Evolutionary conservation across 2,888 invertebrate species (phyloP).

Genomic region (Drosophila limbata): DNA sequence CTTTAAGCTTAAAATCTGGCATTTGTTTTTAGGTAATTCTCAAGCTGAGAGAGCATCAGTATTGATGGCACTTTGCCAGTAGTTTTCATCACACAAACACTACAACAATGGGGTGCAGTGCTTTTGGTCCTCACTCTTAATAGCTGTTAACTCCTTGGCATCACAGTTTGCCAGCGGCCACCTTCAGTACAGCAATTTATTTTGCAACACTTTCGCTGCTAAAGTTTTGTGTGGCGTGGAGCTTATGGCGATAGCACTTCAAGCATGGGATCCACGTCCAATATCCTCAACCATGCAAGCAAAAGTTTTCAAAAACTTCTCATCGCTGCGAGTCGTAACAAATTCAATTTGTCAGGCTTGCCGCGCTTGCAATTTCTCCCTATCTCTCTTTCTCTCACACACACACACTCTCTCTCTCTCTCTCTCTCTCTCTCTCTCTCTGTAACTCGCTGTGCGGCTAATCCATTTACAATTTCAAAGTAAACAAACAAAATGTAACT

Average conservation of each 20-base stretch:
- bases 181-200: constrained; percentile 69
- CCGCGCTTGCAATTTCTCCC: constrained; percentile 36
- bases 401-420: neutral
- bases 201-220: constrained; percentile 67
- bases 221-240: constrained; percentile 46
- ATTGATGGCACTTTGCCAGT: constrained; percentile 56
- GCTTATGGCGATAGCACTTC: constrained; percentile 63
- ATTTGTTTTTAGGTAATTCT: constrained; percentile 56
- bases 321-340: constrained; percentile 71
- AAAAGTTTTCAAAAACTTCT: constrained; percentile 75
- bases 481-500: constrained; percentile 70
- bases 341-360: constrained; percentile 78
- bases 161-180: constrained; percentile 42
- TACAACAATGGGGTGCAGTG: constrained; percentile 26
- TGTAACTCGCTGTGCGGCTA: constrained; percentile 54
- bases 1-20: constrained; percentile 46
- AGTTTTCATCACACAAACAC: constrained; percentile 36
- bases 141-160: constrained; percentile 51
- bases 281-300: constrained; percentile 74
- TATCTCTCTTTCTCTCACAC: neutral
- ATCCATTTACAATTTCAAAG: constrained; percentile 78
- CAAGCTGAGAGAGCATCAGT: constrained; percentile 33
- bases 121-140: constrained; percentile 15
- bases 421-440: neutral
- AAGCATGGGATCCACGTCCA: constrained; percentile 57